These are phyloP conservation scores for Picus viridis DNA, from an alignment of 2,797 vertebrate genomes.

Conservation along the genomic window DNA sequence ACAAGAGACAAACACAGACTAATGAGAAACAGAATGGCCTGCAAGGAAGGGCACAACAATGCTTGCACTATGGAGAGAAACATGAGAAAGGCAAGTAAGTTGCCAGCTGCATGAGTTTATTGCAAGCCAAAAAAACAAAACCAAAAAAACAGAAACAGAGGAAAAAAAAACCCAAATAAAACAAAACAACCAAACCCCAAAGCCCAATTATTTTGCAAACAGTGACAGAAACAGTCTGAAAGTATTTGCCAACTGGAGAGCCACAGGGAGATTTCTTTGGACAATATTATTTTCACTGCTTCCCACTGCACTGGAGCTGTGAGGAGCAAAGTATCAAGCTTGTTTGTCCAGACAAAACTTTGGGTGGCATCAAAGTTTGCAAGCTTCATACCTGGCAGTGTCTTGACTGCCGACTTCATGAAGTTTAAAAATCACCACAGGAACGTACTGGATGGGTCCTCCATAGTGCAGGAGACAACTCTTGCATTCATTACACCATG, in stretches of 20 bases:
- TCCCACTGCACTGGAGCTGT: not conserved
- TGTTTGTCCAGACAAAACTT: not conserved
- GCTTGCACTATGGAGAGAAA: conserved; percentile 34
- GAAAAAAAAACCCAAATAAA: too few species aligned
- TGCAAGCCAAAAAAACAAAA: not conserved
- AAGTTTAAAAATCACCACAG: not conserved
- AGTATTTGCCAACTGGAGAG: not conserved
- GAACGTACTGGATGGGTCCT: not conserved
- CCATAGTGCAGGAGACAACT: not conserved
- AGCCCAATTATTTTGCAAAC: not conserved
- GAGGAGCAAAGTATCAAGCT: not conserved
- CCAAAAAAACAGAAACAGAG: too few species aligned
- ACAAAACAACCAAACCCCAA: too few species aligned
- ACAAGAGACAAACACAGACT: not conserved
- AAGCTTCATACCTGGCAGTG: not conserved
- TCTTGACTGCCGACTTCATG: not conserved
- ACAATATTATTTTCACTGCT: conserved; percentile 1
- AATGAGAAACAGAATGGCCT: conserved; percentile 51
- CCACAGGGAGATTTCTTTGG: not conserved
- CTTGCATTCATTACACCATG: not conserved
- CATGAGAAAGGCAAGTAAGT: conserved; percentile 39
- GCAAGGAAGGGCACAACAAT: conserved; percentile 15
- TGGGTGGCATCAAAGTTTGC: not conserved
- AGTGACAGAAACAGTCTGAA: conserved; percentile 2
- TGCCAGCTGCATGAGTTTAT: conserved; percentile 35